Evolutionary conservation across 2,888 invertebrate genomes (phyloP), one percentile per base, ranked within the genome.

Genomic region (Stenodera caucasica): DNA sequence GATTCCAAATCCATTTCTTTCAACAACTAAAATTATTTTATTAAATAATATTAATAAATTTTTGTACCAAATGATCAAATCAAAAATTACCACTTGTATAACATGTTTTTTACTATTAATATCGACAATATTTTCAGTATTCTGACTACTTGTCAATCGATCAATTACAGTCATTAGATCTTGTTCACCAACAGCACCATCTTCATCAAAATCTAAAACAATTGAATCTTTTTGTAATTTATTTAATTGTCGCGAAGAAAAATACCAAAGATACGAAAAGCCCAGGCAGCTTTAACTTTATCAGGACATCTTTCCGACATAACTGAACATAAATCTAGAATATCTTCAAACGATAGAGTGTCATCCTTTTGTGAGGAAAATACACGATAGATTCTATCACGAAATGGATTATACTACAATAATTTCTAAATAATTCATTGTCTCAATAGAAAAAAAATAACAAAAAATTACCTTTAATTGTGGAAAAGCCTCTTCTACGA

Each of bases 311-410:
- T 85, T 15, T 87, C 84, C 45, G 89, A 89, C 83, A 92, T 88
- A 1, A 85, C 90, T 0, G 91, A 91, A 73, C 88, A 90, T 72
- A 92, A 81, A 77, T 93, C 91, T 49, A 93, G 77, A 67, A 90
- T 81, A 73, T 92, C 92, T 75, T 92, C 91, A 75, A 92, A 92
- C 0, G 89, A 89, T 75, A 92, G 84, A 69, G 84, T 83, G 33
- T 84, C 84, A 67, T 88, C 88, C 2, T 84, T 81, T 68, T 84
- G 78, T 0, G 91, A 90, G 0, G 91, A 91, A 76, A 92, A 93
- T 29, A 91, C 88, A 55, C 83, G 81, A 72, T 89, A 88, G 55
- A 92, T 84, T 12, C 91, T 83, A 63, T 90, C 87, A 71, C 84
- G 82, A 75, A 91, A 92, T 5, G 92, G 91, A 78, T 91, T 92